These are phyloP conservation scores for Theristicus caerulescens DNA, from an alignment of 2,113 vertebrate species.

Conservation along the genomic window DNA sequence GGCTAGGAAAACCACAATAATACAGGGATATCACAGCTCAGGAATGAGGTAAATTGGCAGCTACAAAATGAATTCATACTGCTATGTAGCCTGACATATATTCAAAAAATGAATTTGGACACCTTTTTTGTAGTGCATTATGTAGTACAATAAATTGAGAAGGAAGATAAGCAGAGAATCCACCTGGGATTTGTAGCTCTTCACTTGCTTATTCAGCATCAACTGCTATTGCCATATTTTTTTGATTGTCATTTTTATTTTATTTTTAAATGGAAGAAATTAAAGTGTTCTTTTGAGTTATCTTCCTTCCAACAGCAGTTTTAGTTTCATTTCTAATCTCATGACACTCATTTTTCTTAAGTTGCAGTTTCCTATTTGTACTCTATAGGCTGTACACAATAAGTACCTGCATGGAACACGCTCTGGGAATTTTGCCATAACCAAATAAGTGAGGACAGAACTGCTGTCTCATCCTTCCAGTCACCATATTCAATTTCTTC, in stretches of 20 bases:
- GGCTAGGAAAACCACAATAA: not conserved
- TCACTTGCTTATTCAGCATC: constrained; percentile 6
- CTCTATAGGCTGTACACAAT: not conserved
- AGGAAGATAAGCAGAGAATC: not conserved
- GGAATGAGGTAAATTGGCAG: not conserved
- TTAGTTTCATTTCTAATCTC: constrained; percentile 8
- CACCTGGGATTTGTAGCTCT: not conserved
- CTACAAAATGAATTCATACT: not conserved
- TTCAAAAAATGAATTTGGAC: not conserved
- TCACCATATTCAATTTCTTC: not conserved
- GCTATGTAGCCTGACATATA: not conserved
- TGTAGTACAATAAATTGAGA: not conserved
- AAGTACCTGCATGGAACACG: not conserved
- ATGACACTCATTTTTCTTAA: not conserved
- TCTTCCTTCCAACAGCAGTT: not conserved
- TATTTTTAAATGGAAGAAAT: constrained; percentile 23
- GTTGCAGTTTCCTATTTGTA: not conserved
- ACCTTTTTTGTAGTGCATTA: not conserved
- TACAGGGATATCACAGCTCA: not conserved
- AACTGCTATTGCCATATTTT: not conserved
- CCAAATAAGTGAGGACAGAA: not conserved
- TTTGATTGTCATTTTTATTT: constrained; percentile 1
- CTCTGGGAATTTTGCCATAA: constrained; percentile 42
- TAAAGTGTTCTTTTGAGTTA: constrained; percentile 10
- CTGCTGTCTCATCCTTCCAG: not conserved